Evolutionary conservation across 2,888 invertebrate species (phyloP), one percentile per base, ranked within the genome.

Genomic region (Melinaea marsaeus): DNA sequence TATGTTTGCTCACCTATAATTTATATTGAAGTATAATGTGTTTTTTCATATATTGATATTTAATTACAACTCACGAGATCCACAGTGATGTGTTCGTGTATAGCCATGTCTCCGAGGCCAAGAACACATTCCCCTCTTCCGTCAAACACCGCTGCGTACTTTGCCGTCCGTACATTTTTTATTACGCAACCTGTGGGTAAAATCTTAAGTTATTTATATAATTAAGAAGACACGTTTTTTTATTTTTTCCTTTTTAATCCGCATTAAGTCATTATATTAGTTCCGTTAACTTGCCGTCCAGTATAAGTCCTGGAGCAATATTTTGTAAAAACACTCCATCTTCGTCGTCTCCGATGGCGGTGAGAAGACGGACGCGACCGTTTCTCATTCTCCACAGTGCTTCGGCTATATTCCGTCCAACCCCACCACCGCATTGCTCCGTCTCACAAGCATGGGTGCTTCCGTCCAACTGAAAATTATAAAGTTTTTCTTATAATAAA

Each of bases 391-490:
- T 94, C 74, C 92, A 92, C 59, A 99, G 87, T 32, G 96, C 96
- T 75, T 98, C 97, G 2, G 97, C 96, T 61, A 99, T 92, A 83
- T 99, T 99, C 59, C 98, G 92, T 0, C 94, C 99, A 0, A 99
- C 99, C 13, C 99, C 99, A 11, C 99, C 99, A 6, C 93, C 93
- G 63, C 93, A 92, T 74, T 93, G 92, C 56, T 92, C 88, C 45
- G 94, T 93, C 64, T 85, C 83, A 34, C 95, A 94, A 0, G 86
- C 83, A 78, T 96, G 94, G 0, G 96, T 96, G 66, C 95, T 93
- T 37, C 97, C 97, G 77, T 97, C 94, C 60, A 95, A 77, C 94
- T 75, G 60, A 47, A 57, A 54, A 45, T 13, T 57, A 42, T 3
- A 57, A 2, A 7, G 34, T 46, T 9, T 7, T 3, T 9, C 11